Evolutionary conservation across 1,140 invertebrate genomes (phyloP), one percentile per base, ranked within the genome.

Genomic region (Diorhabda elongata): DNA sequence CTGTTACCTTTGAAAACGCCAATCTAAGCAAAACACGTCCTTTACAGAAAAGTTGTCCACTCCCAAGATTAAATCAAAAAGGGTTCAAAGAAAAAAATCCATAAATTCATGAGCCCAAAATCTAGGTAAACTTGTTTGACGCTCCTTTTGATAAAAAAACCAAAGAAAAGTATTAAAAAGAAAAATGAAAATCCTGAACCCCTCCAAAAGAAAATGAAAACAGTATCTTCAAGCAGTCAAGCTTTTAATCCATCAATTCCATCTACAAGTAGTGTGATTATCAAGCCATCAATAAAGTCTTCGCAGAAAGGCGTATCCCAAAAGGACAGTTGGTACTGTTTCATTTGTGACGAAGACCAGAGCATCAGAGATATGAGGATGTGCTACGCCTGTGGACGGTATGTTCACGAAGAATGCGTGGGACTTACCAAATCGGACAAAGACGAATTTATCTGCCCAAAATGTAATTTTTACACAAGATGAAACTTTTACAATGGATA

Each of bases 321-420:
- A 11, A 42, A 60, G n/a, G 26, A 42, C 9, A 41, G 9, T 11
- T 60, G 58, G 3, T 60, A 60, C 26, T 60, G n/a, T 4, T 60
- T 60, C 58, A 26, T 42, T 60, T 60, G 58, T 60, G 58, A 60
- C 3, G 58, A 60, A 26, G 26, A 60, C 26, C 58, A 60, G 26
- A 60, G 0, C 0, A 11, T 60, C 58, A 60, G 26, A 60, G 5
- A 60, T 60, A 60, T 60, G 9, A 60, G 58, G 26, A 60, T 60
- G 58, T 60, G 58, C 58, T 47, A 5, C 5, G 45, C 45, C 45
- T 47, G 5, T 47, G 45, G 45, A 5, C 5, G 5, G 45, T n/a
- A n/a, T n/a, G n/a, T 8, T 5, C 45, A 47, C 45, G 45, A 47
- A 47, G 45, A 47, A 47, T 47, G 45, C 45, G 45, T 8, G 8